phyloP scores from a whole-genome alignment of 2,113 vertebrate species.

The Jacana jacana region DNA sequence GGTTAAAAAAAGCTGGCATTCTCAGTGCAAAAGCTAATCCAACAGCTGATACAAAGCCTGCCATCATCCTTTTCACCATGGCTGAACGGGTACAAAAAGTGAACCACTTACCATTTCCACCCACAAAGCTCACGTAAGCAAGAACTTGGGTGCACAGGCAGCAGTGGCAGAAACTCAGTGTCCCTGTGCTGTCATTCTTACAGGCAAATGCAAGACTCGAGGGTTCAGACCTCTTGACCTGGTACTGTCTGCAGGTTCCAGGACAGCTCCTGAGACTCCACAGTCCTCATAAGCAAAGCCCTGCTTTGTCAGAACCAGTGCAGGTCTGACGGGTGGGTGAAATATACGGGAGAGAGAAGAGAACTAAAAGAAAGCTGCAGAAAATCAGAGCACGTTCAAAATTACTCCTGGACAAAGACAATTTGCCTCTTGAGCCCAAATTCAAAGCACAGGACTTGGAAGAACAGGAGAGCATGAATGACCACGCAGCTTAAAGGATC shows the following conservation, averaged over 20 bases:
- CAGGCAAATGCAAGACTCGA: not conserved
- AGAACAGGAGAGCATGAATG: not conserved
- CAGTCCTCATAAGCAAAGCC: not conserved
- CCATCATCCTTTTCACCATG: not conserved
- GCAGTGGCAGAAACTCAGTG: not conserved
- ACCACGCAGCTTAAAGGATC: not conserved
- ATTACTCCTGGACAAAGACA: not conserved
- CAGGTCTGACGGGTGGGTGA: not conserved
- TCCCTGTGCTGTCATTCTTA: not conserved
- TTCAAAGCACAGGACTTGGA: not conserved
- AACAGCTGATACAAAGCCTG: not conserved
- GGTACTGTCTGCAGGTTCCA: not conserved
- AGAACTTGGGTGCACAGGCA: not conserved
- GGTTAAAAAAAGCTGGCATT: not conserved
- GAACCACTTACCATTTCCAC: not conserved
- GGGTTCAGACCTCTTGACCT: not conserved
- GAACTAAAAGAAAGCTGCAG: not conserved
- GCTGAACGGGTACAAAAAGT: not conserved
- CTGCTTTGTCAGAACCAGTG: not conserved
- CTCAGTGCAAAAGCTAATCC: not conserved
- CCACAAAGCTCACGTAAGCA: not conserved
- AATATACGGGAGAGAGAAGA: not conserved
- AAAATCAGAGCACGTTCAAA: not conserved
- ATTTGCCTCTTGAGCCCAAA: not conserved
- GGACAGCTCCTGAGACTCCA: not conserved